Base-by-base conservation (phyloP, 2,797 vertebrate species). In the Melopsittacus undulatus region DNA sequence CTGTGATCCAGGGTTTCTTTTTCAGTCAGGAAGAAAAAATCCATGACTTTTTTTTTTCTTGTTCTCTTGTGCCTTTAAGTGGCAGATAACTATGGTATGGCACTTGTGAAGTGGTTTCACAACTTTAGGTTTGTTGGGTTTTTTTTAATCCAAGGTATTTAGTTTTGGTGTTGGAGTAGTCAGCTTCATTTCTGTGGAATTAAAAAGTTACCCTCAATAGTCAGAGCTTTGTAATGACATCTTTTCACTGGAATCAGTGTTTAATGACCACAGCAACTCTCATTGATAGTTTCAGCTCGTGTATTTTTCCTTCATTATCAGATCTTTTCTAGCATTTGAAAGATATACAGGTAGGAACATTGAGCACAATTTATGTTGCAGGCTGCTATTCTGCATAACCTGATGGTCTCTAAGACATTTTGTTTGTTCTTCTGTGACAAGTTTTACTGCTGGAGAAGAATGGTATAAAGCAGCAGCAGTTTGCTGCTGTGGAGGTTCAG, bases 241-340 rank as follows among this genome's bases (percentile, higher is more conserved):
- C 11, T 75, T 74, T 84, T 68, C n/a, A 17, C 21, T 40, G 16
- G 18, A 42, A 22, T 66, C 13, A 2, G 16, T 38, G 27, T 87
- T 82, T 24, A 32, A 5, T 74, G 61, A 43, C 11, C 12, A 7
- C 42, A 42, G 17, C 27, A 69, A 32, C 27, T 89, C 13, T 62
- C 29, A 22, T 0, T 49, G 34, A 21, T 46, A 42, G 42, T 57
- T 87, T 79, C 54, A 59, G 30, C 19, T 90, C 0, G 0, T 54
- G 30, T 52, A 4, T 81, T 87, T 54, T 79, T 83, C 21, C 45
- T 56, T 66, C 51, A 2, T 32, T 82, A 51, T 12, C 38, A 20
- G 19, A n/a, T 48, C 7, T 78, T 36, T 61, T 70, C 7, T 17
- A 46, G 26, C 14, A 32, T 34, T 89, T 67, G 4, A 51, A 59